Conservation (phyloP, 2,888 invertebrate genomes). For the Tenthredo distinguenda region DNA sequence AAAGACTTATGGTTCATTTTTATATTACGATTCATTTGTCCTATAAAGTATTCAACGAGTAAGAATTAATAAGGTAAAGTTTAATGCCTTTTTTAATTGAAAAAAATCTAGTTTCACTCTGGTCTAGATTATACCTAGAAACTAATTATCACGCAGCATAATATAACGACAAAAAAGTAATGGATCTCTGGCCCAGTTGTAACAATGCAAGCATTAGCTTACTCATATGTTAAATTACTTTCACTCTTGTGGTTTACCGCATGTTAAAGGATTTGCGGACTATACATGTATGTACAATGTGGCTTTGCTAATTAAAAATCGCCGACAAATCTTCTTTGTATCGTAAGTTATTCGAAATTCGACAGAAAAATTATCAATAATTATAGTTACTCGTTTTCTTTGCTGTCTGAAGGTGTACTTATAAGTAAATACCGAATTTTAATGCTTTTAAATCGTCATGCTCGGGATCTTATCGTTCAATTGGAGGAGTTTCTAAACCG, state of each 20-base stretch:
- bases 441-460: neutral
- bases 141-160: constrained; percentile 17
- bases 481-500: neutral
- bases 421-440: neutral
- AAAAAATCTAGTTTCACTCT: constrained; percentile 11
- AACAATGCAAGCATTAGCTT: constrained; percentile 49
- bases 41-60: neutral
- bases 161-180: constrained; percentile 42
- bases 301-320: neutral
- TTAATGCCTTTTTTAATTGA: neutral
- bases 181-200: constrained; percentile 64
- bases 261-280: constrained; percentile 12
- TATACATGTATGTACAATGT: neutral
- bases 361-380: neutral
- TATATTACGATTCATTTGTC: neutral
- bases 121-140: constrained; percentile 1
- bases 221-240: constrained; percentile 50
- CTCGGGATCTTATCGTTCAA: neutral
- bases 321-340: neutral
- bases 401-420: neutral
- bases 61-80: neutral
- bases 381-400: neutral
- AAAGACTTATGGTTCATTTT: neutral
- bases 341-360: neutral
- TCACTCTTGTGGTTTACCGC: constrained; percentile 30